phyloP scores from a whole-genome alignment of 2,797 vertebrate species.

The Oryzias sinensis region DNA sequence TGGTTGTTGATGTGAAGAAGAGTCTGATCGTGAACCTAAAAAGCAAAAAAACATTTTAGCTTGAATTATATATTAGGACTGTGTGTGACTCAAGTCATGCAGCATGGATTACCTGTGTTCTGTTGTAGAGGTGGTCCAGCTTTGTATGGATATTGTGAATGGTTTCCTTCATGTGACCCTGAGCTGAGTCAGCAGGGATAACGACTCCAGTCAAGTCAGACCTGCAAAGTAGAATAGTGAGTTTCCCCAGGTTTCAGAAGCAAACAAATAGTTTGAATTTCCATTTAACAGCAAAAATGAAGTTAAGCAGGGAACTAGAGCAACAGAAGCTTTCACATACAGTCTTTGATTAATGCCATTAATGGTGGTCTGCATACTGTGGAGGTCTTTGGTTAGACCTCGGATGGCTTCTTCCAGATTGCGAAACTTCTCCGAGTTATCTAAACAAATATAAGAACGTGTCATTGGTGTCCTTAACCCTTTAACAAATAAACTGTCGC shows the following conservation, averaged over 20 bases:
- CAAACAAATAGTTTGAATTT: too few relatives aligned
- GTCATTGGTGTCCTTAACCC: too few relatives aligned
- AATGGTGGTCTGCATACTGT: constrained; percentile 80
- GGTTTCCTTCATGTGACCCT: constrained; percentile 87
- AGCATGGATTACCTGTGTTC: constrained; percentile 68
- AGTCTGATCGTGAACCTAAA: constrained; percentile 82
- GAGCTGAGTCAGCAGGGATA: constrained; percentile 83
- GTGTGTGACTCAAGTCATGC: not conserved
- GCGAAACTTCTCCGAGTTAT: constrained; percentile 80
- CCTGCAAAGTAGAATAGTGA: constrained; percentile 31
- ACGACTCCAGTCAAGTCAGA: constrained; percentile 69
- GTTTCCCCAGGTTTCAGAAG: not conserved
- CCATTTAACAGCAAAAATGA: not conserved
- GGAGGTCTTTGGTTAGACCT: constrained; percentile 83
- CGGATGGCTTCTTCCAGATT: constrained; percentile 87
- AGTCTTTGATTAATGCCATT: constrained; percentile 78
- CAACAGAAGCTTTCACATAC: constrained; percentile 29
- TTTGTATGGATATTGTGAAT: constrained; percentile 86
- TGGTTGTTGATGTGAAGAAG: constrained; percentile 83
- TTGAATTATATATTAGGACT: not conserved
- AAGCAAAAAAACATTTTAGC: not conserved
- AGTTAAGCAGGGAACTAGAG: not conserved
- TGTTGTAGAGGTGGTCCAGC: constrained; percentile 87
- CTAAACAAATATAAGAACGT: constrained; percentile 50
- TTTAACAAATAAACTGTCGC: too few relatives aligned